A percentile compares a stretch with the other conserved stretches of the same genome.
phyloP scores from a whole-genome alignment of 2,888 invertebrate species.

The Idaea aversata region DNA sequence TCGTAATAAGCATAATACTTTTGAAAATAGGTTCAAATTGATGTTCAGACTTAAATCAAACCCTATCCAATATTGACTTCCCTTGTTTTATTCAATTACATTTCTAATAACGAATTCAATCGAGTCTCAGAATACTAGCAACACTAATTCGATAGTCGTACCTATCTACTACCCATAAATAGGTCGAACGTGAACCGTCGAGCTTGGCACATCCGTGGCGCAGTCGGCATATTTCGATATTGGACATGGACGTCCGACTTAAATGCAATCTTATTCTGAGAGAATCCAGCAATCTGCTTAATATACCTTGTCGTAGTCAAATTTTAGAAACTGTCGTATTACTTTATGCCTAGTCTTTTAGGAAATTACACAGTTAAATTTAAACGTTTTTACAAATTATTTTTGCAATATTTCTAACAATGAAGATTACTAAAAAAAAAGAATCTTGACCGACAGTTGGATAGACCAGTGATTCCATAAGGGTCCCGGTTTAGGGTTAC shows the following conservation, averaged over 20 bases:
- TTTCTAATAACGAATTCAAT: not conserved
- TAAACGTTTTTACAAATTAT: not conserved
- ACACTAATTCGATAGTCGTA: constrained; percentile 1
- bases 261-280: constrained; percentile 54
- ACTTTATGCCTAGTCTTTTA: not conserved
- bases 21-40: too few relatives aligned
- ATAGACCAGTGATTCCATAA: too few relatives aligned
- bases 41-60: not conserved
- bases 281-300: constrained; percentile 46
- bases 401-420: too few relatives aligned
- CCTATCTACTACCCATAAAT: constrained; percentile 15
- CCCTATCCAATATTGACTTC: not conserved
- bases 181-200: constrained; percentile 23
- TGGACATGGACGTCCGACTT: constrained; percentile 54
- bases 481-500: not conserved
- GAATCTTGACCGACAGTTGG: too few relatives aligned
- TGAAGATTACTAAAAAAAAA: too few relatives aligned
- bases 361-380: not conserved
- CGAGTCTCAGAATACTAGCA: not conserved
- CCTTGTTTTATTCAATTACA: not conserved
- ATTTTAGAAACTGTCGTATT: not conserved
- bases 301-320: constrained; percentile 24
- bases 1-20: too few relatives aligned
- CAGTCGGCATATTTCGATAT: constrained; percentile 62
- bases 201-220: constrained; percentile 52